Conservation (phyloP, 2,888 invertebrate genomes). For the Sturmia bella region DNA sequence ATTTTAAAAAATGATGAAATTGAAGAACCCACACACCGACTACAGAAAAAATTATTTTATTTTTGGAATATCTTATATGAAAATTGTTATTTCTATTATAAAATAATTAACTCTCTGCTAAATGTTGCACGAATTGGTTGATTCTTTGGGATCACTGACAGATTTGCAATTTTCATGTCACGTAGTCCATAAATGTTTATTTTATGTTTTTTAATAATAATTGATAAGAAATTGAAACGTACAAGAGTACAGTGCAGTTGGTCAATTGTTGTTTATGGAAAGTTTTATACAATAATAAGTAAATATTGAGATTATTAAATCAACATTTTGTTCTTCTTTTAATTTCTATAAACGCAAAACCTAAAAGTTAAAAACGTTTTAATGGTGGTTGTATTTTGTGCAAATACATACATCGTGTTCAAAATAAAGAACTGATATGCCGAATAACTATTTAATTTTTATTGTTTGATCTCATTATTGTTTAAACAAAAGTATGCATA, state of each 20-base stretch:
- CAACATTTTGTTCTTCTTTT: constrained; percentile 3
- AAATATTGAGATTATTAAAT: constrained; percentile 30
- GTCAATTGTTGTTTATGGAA: constrained; percentile 34
- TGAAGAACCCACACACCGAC: no score
- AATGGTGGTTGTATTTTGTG: no score
- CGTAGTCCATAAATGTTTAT: constrained; percentile 47
- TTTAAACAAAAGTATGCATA: no score
- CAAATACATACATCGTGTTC: no score
- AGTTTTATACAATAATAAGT: constrained; percentile 27
- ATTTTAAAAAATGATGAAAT: no score
- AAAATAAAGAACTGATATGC: no score
- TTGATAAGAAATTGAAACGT: constrained; percentile 56
- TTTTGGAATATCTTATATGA: no score
- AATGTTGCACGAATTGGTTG: neutral
- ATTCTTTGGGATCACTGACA: constrained; percentile 27
- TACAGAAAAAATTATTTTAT: no score
- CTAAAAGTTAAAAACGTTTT: neutral
- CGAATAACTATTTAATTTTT: no score
- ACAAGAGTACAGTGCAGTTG: constrained; percentile 56
- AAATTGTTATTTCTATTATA: neutral
- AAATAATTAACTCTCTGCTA: neutral
- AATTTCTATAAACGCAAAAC: neutral
- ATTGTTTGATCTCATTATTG: no score
- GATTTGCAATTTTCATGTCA: constrained; percentile 45
- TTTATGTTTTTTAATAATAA: constrained; percentile 19